Evolutionary conservation across 2,113 vertebrate species (phyloP), one percentile per base, ranked within the genome.

Genomic region (Spizaetus ornatus): DNA sequence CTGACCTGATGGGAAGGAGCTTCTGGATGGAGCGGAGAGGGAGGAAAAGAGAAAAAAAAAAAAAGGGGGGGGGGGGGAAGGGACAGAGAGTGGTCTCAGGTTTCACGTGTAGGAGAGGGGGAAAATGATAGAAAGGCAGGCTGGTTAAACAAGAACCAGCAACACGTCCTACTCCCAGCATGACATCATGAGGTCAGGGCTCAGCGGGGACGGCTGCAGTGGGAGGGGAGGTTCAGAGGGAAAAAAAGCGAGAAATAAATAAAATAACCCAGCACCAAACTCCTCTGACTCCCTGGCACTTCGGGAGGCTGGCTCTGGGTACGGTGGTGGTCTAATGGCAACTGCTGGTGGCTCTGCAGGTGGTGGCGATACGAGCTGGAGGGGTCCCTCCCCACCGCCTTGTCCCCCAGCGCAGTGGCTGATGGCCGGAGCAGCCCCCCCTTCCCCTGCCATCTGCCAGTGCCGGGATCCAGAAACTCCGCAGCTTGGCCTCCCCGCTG

Each of bases 101-200:
- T 90, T 94, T 96, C 95, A 58, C 7, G 32, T 23, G 72, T 5
- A 27, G 66, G 53, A 82, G 74, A 63, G 58, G 52, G 63, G 58
- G 78, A 21, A 27, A 26, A 59, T 16, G 69, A 71, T 4, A 14
- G 89, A 26, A 38, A 38, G 74, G 73, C 72, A 69, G 71, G 76
- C 79, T 52, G 95, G 85, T 67, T 91, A 88, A 76, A 91, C 82
- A 78, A 65, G 83, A 85, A 84, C 71, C 76, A 81, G 82, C 50
- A 36, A 38, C 88, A 29, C 11, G 38, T 82, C 88, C 91, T 25
- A 7, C 79, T 69, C 79, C 55, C 88, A 45, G 76, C 19, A 4
- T 56, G 85, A 92, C 93, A 85, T 74, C 91, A 69, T 5, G 34
- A 63, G 88, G 93, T 78, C 93, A 92, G 93, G 88, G 74, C 83